phyloP scores from a whole-genome alignment of 2,113 vertebrate genomes.

The Apeltes quadracus region DNA sequence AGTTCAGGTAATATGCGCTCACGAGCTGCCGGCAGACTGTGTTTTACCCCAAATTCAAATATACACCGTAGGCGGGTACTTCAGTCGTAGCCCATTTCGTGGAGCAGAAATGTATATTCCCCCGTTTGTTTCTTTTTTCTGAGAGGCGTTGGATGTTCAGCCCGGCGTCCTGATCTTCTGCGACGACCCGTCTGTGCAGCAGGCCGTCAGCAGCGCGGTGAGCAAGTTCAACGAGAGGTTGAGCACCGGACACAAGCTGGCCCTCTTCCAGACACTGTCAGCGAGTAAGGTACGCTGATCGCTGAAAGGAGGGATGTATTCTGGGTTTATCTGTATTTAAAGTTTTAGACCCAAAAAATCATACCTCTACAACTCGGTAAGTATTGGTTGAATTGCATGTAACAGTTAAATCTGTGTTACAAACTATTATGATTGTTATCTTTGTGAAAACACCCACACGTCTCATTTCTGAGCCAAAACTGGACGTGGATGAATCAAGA shows the following conservation, averaged over 20 bases:
- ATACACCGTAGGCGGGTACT: not conserved
- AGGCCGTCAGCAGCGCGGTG: conserved; percentile 52
- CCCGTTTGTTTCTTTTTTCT: not conserved
- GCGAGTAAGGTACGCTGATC: conserved; percentile 62
- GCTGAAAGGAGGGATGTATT: not conserved
- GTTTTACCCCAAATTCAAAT: not conserved
- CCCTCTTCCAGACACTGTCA: conserved; percentile 61
- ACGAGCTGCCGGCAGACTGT: not conserved
- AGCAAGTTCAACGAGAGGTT: conserved; percentile 51
- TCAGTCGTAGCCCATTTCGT: not conserved
- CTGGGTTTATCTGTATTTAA: no score
- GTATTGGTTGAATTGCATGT: not conserved
- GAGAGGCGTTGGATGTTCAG: not conserved
- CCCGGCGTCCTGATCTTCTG: conserved; percentile 58
- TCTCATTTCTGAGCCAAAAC: not conserved
- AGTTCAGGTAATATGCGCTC: not conserved
- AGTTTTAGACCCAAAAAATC: no score
- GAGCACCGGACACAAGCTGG: conserved; percentile 51
- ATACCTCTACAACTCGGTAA: not conserved
- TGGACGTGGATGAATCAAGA: not conserved
- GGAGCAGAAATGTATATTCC: not conserved
- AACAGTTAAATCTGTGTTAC: not conserved
- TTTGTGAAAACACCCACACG: not conserved
- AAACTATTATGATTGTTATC: not conserved
- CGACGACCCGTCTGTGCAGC: conserved; percentile 58